Percentiles rank a stretch among this genome's conserved stretches.
These are phyloP conservation scores for Smithornis capensis DNA, from an alignment of 2,113 vertebrate genomes.

Conservation along the genomic window DNA sequence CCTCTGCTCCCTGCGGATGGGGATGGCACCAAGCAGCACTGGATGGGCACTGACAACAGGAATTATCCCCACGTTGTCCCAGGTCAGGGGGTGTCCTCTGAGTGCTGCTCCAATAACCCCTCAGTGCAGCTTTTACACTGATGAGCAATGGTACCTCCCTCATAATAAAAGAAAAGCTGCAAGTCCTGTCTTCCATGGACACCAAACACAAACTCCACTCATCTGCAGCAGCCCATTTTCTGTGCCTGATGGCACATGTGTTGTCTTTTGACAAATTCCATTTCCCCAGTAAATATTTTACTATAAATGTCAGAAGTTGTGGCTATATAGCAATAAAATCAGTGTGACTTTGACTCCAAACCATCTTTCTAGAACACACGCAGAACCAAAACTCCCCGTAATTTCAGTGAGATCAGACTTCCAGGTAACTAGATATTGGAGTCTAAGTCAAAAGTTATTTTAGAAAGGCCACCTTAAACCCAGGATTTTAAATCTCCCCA, in stretches of 20 bases:
- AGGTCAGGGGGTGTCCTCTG: neutral
- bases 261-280: neutral
- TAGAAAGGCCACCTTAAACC: neutral
- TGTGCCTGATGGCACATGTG: neutral
- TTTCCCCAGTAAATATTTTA: neutral
- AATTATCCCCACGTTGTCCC: neutral
- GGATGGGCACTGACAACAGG: neutral
- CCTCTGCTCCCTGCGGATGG: rapidly evolving
- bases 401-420: neutral
- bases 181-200: neutral
- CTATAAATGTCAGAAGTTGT: neutral
- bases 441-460: neutral
- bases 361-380: neutral
- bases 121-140: neutral
- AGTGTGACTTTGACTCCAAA: neutral
- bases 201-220: neutral
- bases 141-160: neutral
- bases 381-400: neutral
- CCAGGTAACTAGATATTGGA: neutral
- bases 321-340: neutral
- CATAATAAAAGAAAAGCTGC: neutral
- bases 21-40: neutral
- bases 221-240: neutral
- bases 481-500: neutral
- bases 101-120: neutral